phyloP scores from a whole-genome alignment of 1,140 invertebrate genomes.

The Eupeodes corollae region DNA sequence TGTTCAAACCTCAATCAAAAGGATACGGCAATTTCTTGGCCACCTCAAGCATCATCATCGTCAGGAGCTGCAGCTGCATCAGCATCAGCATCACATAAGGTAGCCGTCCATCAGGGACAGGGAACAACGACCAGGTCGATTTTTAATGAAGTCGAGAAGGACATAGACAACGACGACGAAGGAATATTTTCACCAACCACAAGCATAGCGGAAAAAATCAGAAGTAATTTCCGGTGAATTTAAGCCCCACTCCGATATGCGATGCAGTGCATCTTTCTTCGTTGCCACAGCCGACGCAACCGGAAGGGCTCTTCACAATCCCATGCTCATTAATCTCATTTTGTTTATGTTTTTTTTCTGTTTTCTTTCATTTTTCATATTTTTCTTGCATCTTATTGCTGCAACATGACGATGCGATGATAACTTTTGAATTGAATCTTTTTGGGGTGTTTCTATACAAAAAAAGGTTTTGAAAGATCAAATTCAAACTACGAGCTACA shows the following conservation, averaged over 20 bases:
- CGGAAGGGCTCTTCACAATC: not conserved
- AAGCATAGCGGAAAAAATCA: slow-evolving; percentile 33
- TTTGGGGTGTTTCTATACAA: no score
- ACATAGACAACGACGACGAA: slow-evolving; percentile 17
- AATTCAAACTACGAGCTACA: slow-evolving; percentile 27
- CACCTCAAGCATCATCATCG: slow-evolving; percentile 11
- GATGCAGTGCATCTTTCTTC: no score
- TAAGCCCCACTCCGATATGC: not conserved
- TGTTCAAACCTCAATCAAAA: not conserved
- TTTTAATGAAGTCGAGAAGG: slow-evolving; percentile 22
- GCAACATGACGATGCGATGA: no score
- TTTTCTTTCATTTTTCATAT: slow-evolving; percentile 6
- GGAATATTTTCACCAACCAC: slow-evolving; percentile 17
- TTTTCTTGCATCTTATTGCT: slow-evolving; percentile 8
- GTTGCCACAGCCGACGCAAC: no score
- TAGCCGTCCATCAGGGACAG: no score
- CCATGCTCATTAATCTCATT: not conserved
- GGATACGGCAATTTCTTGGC: slow-evolving; percentile 5
- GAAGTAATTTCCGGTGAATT: slow-evolving; percentile 17
- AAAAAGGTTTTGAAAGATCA: slow-evolving; percentile 29
- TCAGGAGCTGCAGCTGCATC: slow-evolving; percentile 8
- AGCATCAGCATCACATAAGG: no score
- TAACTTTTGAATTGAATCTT: no score
- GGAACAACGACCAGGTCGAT: slow-evolving; percentile 32
- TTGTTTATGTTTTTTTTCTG: not conserved